Conservation (phyloP, 2,888 invertebrate genomes). For the Catonia carolina region DNA sequence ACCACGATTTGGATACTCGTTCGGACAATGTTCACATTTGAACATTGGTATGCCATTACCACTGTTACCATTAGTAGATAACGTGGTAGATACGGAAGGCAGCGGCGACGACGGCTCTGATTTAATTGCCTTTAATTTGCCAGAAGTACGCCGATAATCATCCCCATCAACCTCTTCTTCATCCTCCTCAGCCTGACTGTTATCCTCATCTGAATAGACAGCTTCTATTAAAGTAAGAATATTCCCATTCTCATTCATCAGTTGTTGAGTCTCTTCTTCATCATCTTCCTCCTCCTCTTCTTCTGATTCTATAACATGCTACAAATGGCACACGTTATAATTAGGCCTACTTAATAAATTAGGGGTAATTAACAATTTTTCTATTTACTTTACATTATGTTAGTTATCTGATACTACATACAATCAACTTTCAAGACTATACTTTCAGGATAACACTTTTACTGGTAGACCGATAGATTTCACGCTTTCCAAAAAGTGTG, state of each 20-base stretch:
- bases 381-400: background rate
- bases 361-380: background rate
- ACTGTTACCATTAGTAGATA: no score
- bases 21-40: constrained; percentile 32
- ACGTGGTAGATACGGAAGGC: background rate
- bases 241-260: constrained; percentile 26
- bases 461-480: no score
- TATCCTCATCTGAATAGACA: constrained; percentile 35
- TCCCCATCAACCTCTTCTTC: constrained; percentile 15
- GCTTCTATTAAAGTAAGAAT: constrained; percentile 34
- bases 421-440: no score
- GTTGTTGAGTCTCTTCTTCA: constrained; percentile 26
- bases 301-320: constrained; percentile 23
- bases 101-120: constrained; percentile 8
- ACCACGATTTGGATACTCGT: constrained; percentile 32
- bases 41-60: constrained; percentile 10
- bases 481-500: no score
- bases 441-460: no score
- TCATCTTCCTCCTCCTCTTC: constrained; percentile 26
- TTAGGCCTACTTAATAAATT: background rate
- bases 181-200: no score
- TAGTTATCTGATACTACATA: no score
- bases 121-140: constrained; percentile 11
- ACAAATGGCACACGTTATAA: constrained; percentile 20
- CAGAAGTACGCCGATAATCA: constrained; percentile 7